phyloP scores from a whole-genome alignment of 2,888 invertebrate species.

The Nemotelus pantherinus region DNA sequence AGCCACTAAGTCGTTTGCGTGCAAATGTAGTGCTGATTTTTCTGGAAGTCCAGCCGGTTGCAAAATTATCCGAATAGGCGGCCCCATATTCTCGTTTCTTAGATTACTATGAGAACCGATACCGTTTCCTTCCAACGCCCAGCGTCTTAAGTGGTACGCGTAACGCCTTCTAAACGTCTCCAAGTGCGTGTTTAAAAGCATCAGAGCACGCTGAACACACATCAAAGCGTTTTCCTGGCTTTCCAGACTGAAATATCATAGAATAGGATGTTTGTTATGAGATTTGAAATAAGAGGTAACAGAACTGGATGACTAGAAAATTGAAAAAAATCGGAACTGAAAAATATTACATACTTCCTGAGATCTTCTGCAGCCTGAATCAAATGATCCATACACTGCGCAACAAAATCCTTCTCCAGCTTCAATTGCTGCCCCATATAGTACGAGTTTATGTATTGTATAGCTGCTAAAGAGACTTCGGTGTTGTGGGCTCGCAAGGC shows the following conservation, averaged over 20 bases:
- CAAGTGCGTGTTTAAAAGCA: conserved; percentile 89
- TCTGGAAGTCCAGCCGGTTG: conserved; percentile 91
- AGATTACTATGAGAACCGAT: conserved; percentile 77
- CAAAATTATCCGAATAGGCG: conserved; percentile 79
- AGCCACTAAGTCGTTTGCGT: conserved; percentile 88
- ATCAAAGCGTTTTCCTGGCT: conserved; percentile 81
- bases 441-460: conserved; percentile 92
- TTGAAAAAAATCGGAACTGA: conserved; percentile 18
- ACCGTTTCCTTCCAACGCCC: conserved; percentile 85
- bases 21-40: conserved; percentile 82
- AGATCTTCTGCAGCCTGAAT: conserved; percentile 83
- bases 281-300: conserved; percentile 1
- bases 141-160: conserved; percentile 87
- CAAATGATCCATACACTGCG: conserved; percentile 92
- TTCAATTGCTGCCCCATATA: conserved; percentile 93
- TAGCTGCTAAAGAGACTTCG: conserved; percentile 94
- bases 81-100: conserved; percentile 68
- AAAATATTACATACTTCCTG: conserved; percentile 57
- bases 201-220: conserved; percentile 88
- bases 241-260: conserved; percentile 57
- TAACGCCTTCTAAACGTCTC: conserved; percentile 90
- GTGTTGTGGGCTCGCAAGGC: conserved; percentile 90
- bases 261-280: conserved; percentile 1
- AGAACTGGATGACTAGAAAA: conserved; percentile 1
- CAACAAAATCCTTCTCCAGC: conserved; percentile 91